These are phyloP conservation scores for Drosophila mayri DNA, from an alignment of 1,140 invertebrate species.

Conservation along the genomic window DNA sequence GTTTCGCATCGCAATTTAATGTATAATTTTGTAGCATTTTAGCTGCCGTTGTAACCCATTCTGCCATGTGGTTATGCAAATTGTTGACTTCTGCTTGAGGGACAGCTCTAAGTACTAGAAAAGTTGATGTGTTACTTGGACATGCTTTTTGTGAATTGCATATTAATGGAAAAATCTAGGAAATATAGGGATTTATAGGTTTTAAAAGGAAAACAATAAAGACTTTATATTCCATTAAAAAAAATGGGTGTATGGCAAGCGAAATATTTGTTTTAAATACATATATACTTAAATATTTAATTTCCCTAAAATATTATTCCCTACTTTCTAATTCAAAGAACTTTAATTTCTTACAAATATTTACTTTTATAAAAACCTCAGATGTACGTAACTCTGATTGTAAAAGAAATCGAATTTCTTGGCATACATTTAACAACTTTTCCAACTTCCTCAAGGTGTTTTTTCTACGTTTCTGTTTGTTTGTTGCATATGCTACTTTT, in stretches of 20 bases:
- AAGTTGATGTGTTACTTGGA: slow-evolving; percentile 53
- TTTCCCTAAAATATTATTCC: background rate
- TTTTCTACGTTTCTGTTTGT: background rate
- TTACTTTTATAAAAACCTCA: background rate
- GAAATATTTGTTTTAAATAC: background rate
- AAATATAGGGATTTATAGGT: slow-evolving; percentile 8
- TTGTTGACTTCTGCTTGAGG: slow-evolving; percentile 50
- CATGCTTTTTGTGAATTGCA: slow-evolving; percentile 67
- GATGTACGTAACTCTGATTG: background rate
- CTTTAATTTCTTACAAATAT: background rate
- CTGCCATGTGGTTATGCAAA: slow-evolving; percentile 64
- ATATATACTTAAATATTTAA: background rate
- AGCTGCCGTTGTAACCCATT: slow-evolving; percentile 46
- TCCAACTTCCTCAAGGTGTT: background rate
- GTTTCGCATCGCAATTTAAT: slow-evolving; percentile 75
- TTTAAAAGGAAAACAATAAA: slow-evolving; percentile 10
- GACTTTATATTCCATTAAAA: background rate
- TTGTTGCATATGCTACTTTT: slow-evolving; percentile 9
- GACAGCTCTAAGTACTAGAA: slow-evolving; percentile 18
- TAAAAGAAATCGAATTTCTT: slow-evolving; percentile 18
- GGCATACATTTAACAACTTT: slow-evolving; percentile 15
- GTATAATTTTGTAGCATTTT: slow-evolving; percentile 81
- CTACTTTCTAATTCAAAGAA: background rate
- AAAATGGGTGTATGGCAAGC: background rate
- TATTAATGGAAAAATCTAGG: slow-evolving; percentile 57